Evolutionary conservation across 2,113 vertebrate species (phyloP).

Genomic region (Petrocephalus microphthalmus): DNA sequence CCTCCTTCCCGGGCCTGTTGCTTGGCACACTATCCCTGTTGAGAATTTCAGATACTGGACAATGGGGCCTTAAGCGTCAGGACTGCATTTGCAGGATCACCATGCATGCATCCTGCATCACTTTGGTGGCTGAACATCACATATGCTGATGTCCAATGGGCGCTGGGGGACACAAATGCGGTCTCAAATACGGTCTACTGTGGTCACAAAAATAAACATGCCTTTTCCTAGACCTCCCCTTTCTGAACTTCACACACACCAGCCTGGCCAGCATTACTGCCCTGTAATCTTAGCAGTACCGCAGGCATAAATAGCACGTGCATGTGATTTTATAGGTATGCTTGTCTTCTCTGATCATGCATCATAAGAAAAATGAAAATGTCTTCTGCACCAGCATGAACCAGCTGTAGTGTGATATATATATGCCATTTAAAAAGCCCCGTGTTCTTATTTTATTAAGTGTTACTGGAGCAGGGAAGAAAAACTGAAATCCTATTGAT

Average conservation of each 20-base stretch:
- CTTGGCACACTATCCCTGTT: not conserved
- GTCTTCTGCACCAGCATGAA: not conserved
- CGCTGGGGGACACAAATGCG: not conserved
- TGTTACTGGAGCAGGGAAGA: not conserved
- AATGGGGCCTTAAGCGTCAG: not conserved
- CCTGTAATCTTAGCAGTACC: not conserved
- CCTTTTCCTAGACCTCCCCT: not conserved
- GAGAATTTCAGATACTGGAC: not conserved
- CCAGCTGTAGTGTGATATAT: not conserved
- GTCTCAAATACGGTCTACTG: not conserved
- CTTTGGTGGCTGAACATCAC: not conserved
- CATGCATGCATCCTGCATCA: not conserved
- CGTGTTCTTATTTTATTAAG: conserved; percentile 11
- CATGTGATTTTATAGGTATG: conserved; percentile 13
- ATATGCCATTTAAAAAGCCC: not conserved
- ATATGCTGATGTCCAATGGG: not conserved
- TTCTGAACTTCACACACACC: not conserved
- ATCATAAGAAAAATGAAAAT: conserved; percentile 15
- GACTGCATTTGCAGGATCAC: not conserved
- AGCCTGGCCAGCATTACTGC: not conserved
- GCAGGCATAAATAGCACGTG: not conserved
- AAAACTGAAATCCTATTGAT: conserved; percentile 11
- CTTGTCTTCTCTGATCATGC: conserved; percentile 20
- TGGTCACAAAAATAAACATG: not conserved
- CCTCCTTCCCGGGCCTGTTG: not conserved